Base-by-base conservation (phyloP, 2,888 invertebrate species). In the Charanyca ferruginea region DNA sequence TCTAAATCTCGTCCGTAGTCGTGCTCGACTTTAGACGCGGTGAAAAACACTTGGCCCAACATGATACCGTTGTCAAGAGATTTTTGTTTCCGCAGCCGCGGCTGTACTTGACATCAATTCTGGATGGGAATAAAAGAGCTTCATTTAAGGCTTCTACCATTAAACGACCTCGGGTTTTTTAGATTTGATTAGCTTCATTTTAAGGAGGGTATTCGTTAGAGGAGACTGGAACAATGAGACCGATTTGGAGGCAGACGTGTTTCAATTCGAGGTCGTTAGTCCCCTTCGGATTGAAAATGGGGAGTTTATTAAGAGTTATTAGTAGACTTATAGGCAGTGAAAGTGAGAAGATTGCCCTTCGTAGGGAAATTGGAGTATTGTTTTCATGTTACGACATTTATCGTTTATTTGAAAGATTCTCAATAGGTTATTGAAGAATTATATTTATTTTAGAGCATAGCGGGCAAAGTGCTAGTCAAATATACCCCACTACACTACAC, bases 71-170 rank as follows among this genome's bases (percentile, higher is more conserved):
- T 75, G 77, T 81, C 74, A 55, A 83, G 81, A 81, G 79, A 82
- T 73, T 82, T 81, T 83, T 82, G 79, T 83, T 83, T 82, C 81
- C 79, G 79, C 81, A 58, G 53, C 71, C 74, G 52, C 64, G 82
- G 70, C 84, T 89, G 89, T 79, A 67, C 84, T 86, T 89, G 89
- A 88, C 89, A 87, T 83, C 85, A 84, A 86, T 86, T 83, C 82
- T 83, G 75, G 76, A 81, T 77, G 73, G 81, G 70, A 77, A 80
- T 80, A 86, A 85, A 85, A 83, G 62, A 74, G 75, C 61, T 81
- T 80, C 81, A 80, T 83, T 83, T 83, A 79, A 79, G 74, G 69
- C 68, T 57, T 67, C 53, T 42, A 16, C 59, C 66, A 73, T 77
- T 80, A 83, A 85, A 81, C 76, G 79, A 76, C 69, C 77, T 65